A percentile compares a stretch with the other conserved stretches of the same genome.
These are phyloP conservation scores for Chelonia mydas DNA, from an alignment of 2,797 vertebrate species.

Conservation along the genomic window DNA sequence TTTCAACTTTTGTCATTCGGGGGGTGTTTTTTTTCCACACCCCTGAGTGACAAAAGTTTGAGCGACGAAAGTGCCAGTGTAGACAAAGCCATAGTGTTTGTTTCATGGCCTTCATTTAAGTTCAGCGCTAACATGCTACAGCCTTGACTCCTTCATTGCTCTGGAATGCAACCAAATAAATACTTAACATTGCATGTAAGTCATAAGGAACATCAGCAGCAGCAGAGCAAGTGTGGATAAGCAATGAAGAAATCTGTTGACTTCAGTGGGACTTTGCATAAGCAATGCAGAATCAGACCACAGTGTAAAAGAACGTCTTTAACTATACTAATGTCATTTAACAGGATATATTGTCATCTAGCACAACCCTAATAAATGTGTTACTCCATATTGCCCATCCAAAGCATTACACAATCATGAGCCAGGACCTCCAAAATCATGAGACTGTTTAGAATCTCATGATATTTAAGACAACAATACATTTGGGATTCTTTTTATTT, in stretches of 20 bases:
- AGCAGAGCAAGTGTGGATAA: neutral
- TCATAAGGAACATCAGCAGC: conserved; percentile 47
- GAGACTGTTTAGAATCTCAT: neutral
- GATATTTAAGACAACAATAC: neutral
- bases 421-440: neutral
- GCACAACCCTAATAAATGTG: neutral
- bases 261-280: neutral
- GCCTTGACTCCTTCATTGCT: neutral
- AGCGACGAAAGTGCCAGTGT: too few species aligned
- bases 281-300: neutral
- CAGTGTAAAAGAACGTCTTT: neutral
- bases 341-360: neutral
- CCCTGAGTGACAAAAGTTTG: too few species aligned
- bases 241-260: conserved; percentile 5
- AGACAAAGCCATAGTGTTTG: neutral
- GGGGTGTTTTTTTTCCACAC: too few species aligned
- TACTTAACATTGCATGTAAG: conserved; percentile 55
- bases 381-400: neutral
- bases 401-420: neutral
- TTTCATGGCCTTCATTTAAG: neutral
- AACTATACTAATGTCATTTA: neutral
- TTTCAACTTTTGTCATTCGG: too few species aligned
- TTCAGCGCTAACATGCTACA: neutral
- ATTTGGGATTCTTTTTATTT: neutral
- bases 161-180: conserved; percentile 46